phyloP scores from a whole-genome alignment of 2,888 invertebrate species.

The Trichopoda pennipes region DNA sequence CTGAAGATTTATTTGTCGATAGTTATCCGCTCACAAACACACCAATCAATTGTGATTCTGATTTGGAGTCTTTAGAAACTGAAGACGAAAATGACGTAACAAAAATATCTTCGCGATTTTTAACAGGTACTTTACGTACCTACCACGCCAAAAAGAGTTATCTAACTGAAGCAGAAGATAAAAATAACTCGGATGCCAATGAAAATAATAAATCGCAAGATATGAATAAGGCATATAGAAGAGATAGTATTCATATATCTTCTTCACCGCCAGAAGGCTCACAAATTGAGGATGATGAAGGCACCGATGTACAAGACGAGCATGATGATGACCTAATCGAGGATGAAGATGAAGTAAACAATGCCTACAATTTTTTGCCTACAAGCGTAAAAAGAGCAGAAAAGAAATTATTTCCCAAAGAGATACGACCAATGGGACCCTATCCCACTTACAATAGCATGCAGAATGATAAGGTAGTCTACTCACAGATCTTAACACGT shows the following conservation, averaged over 20 bases:
- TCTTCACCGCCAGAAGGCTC: slow-evolving; percentile 24
- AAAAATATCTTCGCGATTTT: slow-evolving; percentile 47
- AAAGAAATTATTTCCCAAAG: slow-evolving; percentile 13
- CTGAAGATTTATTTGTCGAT: slow-evolving; percentile 58
- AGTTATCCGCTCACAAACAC: slow-evolving; percentile 55
- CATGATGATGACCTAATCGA: slow-evolving; percentile 38
- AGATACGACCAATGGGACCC: slow-evolving; percentile 45
- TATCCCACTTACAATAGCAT: slow-evolving; percentile 51
- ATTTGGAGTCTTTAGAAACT: slow-evolving; percentile 39
- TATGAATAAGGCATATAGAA: slow-evolving; percentile 20
- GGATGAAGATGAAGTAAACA: slow-evolving; percentile 14
- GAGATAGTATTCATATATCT: slow-evolving; percentile 53
- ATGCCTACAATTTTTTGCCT: slow-evolving; percentile 9
- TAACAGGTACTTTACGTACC: slow-evolving; percentile 46
- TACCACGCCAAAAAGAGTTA: slow-evolving; percentile 48
- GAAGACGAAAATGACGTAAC: slow-evolving; percentile 53
- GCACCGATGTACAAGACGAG: slow-evolving; percentile 56
- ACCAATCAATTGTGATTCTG: slow-evolving; percentile 34
- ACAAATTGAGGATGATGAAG: slow-evolving; percentile 46
- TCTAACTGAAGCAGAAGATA: neutral
- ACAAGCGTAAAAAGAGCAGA: slow-evolving; percentile 8
- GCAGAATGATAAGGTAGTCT: slow-evolving; percentile 27
- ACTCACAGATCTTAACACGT: slow-evolving; percentile 16
- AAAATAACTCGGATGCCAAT: neutral
- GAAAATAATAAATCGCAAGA: neutral